Conservation (phyloP, 1,140 invertebrate species). For the Teleopsis dalmanni region DNA sequence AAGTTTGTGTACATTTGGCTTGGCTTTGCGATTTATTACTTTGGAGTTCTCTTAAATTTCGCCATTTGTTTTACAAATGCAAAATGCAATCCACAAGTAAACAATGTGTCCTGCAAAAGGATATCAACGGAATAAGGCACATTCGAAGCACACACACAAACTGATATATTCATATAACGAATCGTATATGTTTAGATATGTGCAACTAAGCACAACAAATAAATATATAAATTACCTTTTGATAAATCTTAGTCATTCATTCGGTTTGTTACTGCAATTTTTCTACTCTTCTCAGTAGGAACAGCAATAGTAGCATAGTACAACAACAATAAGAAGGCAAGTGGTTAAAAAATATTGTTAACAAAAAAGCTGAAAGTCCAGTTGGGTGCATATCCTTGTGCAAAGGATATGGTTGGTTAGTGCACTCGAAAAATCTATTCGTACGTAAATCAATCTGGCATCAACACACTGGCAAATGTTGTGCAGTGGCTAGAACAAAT, state of each 20-base stretch:
- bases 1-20: too few relatives aligned
- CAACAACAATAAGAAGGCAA: neutral
- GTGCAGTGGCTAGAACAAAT: too few relatives aligned
- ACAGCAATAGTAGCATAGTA: neutral
- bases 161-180: neutral
- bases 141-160: neutral
- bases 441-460: constrained; percentile 44
- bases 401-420: constrained; percentile 1
- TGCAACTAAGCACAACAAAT: constrained; percentile 6
- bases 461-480: too few relatives aligned
- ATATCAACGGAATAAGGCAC: neutral
- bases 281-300: neutral
- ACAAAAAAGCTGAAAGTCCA: neutral
- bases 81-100: neutral
- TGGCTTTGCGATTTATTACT: constrained; percentile 43
- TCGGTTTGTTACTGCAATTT: neutral
- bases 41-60: constrained; percentile 40
- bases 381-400: neutral
- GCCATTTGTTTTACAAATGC: constrained; percentile 17
- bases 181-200: neutral
- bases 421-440: constrained; percentile 34
- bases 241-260: constrained; percentile 37
- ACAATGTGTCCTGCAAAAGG: neutral
- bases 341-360: neutral
- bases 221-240: constrained; percentile 39